Evolutionary conservation across 2,797 vertebrate species (phyloP), one percentile per base, ranked within the genome.

Genomic region (Sparidentex hasta): DNA sequence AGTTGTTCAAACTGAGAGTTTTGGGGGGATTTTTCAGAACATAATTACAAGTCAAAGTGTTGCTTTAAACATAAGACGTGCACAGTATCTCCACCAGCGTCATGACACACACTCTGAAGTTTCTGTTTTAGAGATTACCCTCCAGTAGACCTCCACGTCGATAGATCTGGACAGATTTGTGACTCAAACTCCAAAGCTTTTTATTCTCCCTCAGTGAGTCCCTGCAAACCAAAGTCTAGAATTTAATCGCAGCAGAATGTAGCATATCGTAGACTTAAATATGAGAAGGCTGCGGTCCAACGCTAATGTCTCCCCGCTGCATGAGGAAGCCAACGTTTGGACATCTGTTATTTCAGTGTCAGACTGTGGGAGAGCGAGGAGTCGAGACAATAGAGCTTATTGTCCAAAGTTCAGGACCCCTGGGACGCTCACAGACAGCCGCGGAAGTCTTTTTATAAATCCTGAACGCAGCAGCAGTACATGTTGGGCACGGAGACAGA

Each of bases 401-500:
- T 94, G 93, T 93, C 83, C 72, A 65, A 43, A 68, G 85, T 72
- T 64, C 71, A 80, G 65, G 66, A 84, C 89, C 85, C 85, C 81
- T 50, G 89, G 83, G 83, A 87, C 47, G 21, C 67, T 77, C 38
- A 7, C 75, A 83, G 83, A 87, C 82, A 27, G 79, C 73, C 78
- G n/a, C 78, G 74, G 82, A 91, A 89, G 76, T 88, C 88, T 93
- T 93, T 91, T 91, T 93, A 90, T 92, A 91, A 89, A 86, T 70
- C 80, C 63, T 29, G 56, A 79, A 78, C 65, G 9, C 69, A 9
- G 85, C 74, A 48, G 55, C 48, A 54, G 65, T 55, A 41, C 21
- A 47, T 65, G 74, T 68, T 71, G 43, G 66, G 25, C 56, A 52
- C 14, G 25, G 1, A 65, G 38, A 68, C 33, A 54, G 41, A 76